Percentiles rank a stretch among this genome's conserved stretches.
phyloP scores from a whole-genome alignment of 1,140 invertebrate species.

The Drosophila kanapiae region DNA sequence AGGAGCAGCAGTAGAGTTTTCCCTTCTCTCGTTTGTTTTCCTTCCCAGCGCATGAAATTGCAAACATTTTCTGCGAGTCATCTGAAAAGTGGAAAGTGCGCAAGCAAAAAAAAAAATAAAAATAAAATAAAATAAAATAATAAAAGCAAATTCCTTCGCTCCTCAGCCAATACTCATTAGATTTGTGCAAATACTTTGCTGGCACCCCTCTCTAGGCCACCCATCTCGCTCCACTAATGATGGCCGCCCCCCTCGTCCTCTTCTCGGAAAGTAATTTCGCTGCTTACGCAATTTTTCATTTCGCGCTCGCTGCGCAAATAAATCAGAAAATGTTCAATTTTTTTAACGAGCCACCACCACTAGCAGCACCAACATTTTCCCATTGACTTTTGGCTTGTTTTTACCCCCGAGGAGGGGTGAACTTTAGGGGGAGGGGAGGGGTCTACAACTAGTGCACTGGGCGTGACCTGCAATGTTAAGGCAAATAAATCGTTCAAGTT shows the following conservation, averaged over 20 bases:
- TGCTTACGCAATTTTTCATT: constrained; percentile 79
- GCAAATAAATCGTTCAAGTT: constrained; percentile 79
- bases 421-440: too few species aligned
- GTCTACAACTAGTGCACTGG: constrained; percentile 10
- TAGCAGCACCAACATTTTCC: constrained; percentile 25
- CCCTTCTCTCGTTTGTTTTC: constrained; percentile 31
- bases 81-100: constrained; percentile 24
- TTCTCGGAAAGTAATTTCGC: constrained; percentile 65
- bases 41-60: constrained; percentile 34
- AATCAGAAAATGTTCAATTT: constrained; percentile 71
- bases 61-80: constrained; percentile 49
- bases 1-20: not conserved
- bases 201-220: not conserved
- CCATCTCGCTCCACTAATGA: constrained; percentile 49
- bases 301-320: constrained; percentile 72
- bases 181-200: constrained; percentile 64
- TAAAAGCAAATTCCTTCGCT: constrained; percentile 32
- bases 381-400: constrained; percentile 75
- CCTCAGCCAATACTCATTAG: constrained; percentile 62
- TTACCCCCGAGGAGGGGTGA: constrained; percentile 1
- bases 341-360: constrained; percentile 50
- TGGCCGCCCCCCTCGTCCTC: not conserved
- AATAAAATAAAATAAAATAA: constrained; percentile 3
- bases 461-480: constrained; percentile 57
- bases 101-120: constrained; percentile 22